These are phyloP conservation scores for Eupristina koningsbergeri DNA, from an alignment of 1,140 invertebrate species.

Conservation along the genomic window DNA sequence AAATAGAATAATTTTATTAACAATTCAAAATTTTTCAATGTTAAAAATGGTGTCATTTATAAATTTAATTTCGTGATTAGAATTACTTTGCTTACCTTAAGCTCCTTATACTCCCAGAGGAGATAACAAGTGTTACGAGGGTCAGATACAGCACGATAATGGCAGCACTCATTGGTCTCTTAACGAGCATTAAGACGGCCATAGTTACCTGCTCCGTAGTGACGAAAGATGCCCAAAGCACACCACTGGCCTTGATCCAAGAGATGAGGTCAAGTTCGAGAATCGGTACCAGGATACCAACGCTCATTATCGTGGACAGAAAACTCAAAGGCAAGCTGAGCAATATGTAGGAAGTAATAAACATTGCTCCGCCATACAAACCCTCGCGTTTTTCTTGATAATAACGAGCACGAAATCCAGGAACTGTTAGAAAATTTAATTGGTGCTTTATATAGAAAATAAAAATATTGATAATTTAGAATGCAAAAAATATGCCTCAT, in stretches of 20 bases:
- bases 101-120: constrained; percentile 85
- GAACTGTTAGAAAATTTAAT: constrained; percentile 75
- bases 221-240: constrained; percentile 85
- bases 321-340: constrained; percentile 87
- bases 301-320: constrained; percentile 71
- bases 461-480: too few relatives aligned
- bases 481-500: too few relatives aligned
- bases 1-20: too few relatives aligned
- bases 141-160: constrained; percentile 84
- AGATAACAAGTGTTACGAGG: constrained; percentile 82
- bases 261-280: constrained; percentile 64
- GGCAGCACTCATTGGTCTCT: constrained; percentile 82
- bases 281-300: constrained; percentile 67
- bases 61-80: too few relatives aligned
- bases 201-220: constrained; percentile 89
- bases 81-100: constrained; percentile 58
- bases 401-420: constrained; percentile 87
- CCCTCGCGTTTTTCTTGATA: constrained; percentile 92
- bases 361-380: constrained; percentile 87
- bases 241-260: constrained; percentile 69
- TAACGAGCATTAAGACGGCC: constrained; percentile 85
- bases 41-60: too few relatives aligned
- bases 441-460: too few relatives aligned
- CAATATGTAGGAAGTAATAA: constrained; percentile 85
- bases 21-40: too few relatives aligned